Percentiles rank a stretch among this genome's conserved stretches.
Conservation (phyloP, 2,797 vertebrate species). For the Oreochromis mossambicus region DNA sequence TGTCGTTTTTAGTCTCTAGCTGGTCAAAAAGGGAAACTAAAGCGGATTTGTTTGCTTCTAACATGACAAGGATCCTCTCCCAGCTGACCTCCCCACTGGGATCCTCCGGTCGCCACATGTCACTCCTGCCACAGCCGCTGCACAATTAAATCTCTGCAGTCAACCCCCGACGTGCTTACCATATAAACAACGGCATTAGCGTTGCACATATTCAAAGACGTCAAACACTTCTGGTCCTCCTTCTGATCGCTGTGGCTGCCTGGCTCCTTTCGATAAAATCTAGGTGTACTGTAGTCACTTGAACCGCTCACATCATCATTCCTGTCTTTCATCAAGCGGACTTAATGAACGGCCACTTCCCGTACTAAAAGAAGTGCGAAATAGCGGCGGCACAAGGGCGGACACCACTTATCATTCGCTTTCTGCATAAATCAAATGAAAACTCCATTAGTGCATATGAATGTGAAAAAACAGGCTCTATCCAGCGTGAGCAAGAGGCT, state of each 20-base stretch:
- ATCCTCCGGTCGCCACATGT: neutral
- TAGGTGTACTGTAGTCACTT: neutral
- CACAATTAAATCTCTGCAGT: neutral
- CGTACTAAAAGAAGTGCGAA: constrained; percentile 16
- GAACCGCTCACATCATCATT: constrained; percentile 7
- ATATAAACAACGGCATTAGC: neutral
- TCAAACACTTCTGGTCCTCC: neutral
- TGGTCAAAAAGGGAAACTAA: neutral
- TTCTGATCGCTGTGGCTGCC: neutral
- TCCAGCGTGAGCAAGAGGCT: neutral
- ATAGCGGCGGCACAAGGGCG: neutral
- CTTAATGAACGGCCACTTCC: constrained; percentile 3
- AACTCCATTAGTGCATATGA: constrained; percentile 8
- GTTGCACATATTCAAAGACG: neutral
- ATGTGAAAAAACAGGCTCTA: neutral
- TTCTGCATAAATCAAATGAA: constrained; percentile 15
- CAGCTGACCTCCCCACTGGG: neutral
- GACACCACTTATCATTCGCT: neutral
- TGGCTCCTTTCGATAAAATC: neutral
- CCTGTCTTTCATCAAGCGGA: neutral
- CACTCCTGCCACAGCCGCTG: neutral
- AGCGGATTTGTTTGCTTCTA: neutral
- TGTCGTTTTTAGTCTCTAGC: neutral
- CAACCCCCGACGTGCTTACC: neutral
- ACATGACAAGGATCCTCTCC: neutral